Percentiles rank a stretch among this genome's conserved stretches.
phyloP scores from a whole-genome alignment of 1,140 invertebrate genomes.

The Potamilus streckersoni region DNA sequence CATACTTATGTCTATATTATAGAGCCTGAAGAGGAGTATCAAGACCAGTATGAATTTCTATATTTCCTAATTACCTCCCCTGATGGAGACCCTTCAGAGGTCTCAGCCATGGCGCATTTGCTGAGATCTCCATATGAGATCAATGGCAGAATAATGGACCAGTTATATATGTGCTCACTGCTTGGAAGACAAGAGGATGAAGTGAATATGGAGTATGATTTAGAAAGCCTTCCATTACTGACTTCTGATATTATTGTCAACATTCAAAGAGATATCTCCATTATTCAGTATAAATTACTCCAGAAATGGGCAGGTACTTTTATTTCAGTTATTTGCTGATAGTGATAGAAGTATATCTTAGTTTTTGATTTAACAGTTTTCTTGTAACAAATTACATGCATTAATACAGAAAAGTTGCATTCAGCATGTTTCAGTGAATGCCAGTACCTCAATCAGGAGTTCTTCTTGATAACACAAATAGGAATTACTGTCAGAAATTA shows the following conservation, averaged over 20 bases:
- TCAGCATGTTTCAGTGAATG: too few species aligned
- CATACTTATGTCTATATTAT: not conserved
- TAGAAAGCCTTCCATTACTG: conserved; percentile 18
- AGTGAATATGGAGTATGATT: not conserved
- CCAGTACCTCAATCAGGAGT: too few species aligned
- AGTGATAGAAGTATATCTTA: too few species aligned
- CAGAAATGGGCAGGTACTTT: conserved; percentile 10
- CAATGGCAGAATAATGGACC: conserved; percentile 11
- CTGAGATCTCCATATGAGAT: conserved; percentile 22
- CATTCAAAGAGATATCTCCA: conserved; percentile 16
- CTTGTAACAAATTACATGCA: too few species aligned
- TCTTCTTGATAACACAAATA: too few species aligned
- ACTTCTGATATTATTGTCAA: conserved; percentile 12
- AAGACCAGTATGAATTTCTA: conserved; percentile 27
- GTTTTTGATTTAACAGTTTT: too few species aligned
- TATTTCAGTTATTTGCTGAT: not conserved
- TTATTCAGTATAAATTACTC: conserved; percentile 12
- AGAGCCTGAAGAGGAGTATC: conserved; percentile 29
- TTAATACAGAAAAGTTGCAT: too few species aligned
- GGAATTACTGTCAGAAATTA: too few species aligned
- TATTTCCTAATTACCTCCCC: conserved; percentile 27
- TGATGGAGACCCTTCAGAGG: conserved; percentile 2
- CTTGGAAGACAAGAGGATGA: conserved; percentile 1
- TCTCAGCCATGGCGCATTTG: conserved; percentile 15
- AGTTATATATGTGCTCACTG: conserved; percentile 8